These are phyloP conservation scores for Anoplius nigerrimus DNA, from an alignment of 2,888 invertebrate genomes.

Conservation along the genomic window DNA sequence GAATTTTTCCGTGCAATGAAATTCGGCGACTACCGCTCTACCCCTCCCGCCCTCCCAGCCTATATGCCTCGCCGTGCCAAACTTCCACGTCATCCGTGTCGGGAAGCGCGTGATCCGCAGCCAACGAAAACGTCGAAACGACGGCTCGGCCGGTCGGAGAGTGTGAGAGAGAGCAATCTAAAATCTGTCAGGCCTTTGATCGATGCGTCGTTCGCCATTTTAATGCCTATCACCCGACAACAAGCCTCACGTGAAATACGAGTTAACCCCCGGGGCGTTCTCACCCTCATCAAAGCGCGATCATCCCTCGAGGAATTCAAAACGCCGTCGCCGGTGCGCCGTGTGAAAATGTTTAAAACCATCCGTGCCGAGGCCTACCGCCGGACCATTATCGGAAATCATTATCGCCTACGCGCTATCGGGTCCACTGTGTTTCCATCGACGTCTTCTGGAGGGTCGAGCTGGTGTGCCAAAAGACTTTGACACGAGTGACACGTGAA, in stretches of 20 bases:
- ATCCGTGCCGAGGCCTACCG: conserved; percentile 20
- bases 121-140: conserved; percentile 56
- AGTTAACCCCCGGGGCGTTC: conserved; percentile 66
- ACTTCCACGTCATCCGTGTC: not conserved
- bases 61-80: not conserved
- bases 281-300: conserved; percentile 69
- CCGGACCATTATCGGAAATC: conserved; percentile 44
- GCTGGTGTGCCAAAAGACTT: not conserved
- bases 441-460: too few species aligned
- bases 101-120: conserved; percentile 7
- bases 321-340: conserved; percentile 51
- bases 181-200: conserved; percentile 74
- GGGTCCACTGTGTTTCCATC: not conserved
- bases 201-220: conserved; percentile 71
- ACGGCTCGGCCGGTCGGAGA: conserved; percentile 24
- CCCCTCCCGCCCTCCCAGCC: not conserved
- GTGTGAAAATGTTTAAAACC: conserved; percentile 61
- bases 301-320: conserved; percentile 71
- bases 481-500: too few species aligned
- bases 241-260: conserved; percentile 68
- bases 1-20: conserved; percentile 48
- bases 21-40: conserved; percentile 46
- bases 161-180: conserved; percentile 68
- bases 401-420: conserved; percentile 36
- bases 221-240: conserved; percentile 71